A percentile compares a stretch with the other conserved stretches of the same genome.
These are phyloP conservation scores for Thripadectes ignobilis DNA, from an alignment of 2,797 vertebrate genomes.

Conservation along the genomic window DNA sequence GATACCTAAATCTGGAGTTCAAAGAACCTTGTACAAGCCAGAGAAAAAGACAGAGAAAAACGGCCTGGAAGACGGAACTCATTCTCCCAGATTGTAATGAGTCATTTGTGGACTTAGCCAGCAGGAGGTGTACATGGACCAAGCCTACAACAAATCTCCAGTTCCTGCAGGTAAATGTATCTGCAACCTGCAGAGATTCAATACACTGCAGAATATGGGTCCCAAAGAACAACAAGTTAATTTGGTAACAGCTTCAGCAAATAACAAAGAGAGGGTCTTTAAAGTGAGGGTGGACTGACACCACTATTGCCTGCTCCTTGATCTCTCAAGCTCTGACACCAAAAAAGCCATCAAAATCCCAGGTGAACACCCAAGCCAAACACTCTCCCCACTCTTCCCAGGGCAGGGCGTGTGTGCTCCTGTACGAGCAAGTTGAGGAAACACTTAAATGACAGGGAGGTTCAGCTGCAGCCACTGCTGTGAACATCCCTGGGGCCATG, in stretches of 20 bases:
- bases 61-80: conserved; percentile 43
- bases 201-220: background rate
- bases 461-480: background rate
- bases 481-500: fast-evolving
- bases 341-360: background rate
- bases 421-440: fast-evolving
- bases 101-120: conserved; percentile 42
- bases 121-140: background rate
- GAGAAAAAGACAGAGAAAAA: conserved; percentile 72
- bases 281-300: background rate
- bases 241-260: background rate
- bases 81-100: conserved; percentile 11
- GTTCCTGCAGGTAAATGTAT: background rate
- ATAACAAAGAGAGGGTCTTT: background rate
- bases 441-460: background rate
- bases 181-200: background rate
- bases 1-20: conserved; percentile 80
- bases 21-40: conserved; percentile 68
- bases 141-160: background rate
- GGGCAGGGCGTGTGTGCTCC: fast-evolving
- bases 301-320: background rate
- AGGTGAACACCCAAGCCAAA: background rate
- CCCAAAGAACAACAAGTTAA: background rate
- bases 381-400: fast-evolving
- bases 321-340: background rate